Conservation (phyloP, 2,113 vertebrate species). For the Toxostoma redivivum region DNA sequence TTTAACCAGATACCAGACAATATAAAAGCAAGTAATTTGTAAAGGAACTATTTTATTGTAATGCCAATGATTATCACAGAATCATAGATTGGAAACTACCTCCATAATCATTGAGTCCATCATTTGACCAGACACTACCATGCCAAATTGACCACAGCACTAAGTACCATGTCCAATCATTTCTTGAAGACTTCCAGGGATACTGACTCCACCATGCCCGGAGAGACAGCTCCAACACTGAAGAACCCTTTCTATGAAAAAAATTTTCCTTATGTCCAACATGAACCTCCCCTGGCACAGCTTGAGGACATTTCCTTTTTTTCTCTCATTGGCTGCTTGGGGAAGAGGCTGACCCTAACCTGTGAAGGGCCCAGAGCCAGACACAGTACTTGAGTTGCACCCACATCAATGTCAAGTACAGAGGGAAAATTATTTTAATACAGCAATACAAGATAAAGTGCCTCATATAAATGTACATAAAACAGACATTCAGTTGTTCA, state of each 20-base stretch:
- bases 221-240: neutral
- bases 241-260: rapidly evolving
- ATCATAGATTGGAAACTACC: neutral
- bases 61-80: neutral
- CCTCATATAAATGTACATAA: neutral
- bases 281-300: neutral
- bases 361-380: neutral
- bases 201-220: neutral
- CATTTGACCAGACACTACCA: neutral
- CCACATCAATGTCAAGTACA: neutral
- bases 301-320: neutral
- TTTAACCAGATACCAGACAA: neutral
- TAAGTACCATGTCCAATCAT: neutral
- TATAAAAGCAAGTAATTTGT: neutral
- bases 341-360: neutral
- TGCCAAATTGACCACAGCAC: neutral
- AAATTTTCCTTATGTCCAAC: neutral
- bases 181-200: neutral
- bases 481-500: neutral
- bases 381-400: neutral
- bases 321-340: neutral
- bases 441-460: neutral
- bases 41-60: neutral
- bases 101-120: neutral
- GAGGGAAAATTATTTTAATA: neutral